These are phyloP conservation scores for Odocoileus hemionus DNA, from an alignment of 2,113 vertebrate genomes.

Conservation along the genomic window DNA sequence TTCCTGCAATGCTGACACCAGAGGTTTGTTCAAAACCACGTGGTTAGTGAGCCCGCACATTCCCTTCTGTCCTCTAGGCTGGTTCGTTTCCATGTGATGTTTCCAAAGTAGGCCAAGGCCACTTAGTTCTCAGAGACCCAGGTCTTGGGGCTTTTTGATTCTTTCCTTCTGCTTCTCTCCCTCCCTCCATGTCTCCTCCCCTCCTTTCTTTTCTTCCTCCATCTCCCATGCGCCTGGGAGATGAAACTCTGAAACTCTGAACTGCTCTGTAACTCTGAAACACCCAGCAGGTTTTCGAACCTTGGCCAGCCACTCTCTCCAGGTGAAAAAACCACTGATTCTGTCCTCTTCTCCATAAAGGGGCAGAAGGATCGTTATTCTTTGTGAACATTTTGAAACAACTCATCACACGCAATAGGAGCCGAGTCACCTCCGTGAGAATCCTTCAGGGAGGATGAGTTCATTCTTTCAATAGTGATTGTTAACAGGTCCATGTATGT, in stretches of 20 bases:
- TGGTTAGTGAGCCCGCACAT: rapidly evolving
- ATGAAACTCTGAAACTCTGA: no score
- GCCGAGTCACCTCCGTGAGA: not conserved
- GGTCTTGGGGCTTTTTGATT: no score
- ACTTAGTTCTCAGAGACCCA: not conserved
- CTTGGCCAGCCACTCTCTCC: not conserved
- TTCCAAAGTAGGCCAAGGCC: not conserved
- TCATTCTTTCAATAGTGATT: not conserved
- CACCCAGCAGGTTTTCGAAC: not conserved
- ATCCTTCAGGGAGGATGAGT: not conserved
- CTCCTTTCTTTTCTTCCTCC: no score
- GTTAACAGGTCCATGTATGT: not conserved
- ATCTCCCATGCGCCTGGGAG: no score
- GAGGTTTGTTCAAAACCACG: not conserved
- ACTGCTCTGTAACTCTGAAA: not conserved
- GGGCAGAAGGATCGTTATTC: not conserved
- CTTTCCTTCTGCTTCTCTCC: not conserved
- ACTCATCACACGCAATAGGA: not conserved
- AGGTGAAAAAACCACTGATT: not conserved
- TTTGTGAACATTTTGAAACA: not conserved
- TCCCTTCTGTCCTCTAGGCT: not conserved
- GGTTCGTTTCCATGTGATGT: not conserved
- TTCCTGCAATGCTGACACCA: rapidly evolving
- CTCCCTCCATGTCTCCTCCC: no score
- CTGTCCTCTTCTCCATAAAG: not conserved